phyloP scores from a whole-genome alignment of 37 sponge, comb jelly and placozoan genomes.

The Axinella damicornis region DNA sequence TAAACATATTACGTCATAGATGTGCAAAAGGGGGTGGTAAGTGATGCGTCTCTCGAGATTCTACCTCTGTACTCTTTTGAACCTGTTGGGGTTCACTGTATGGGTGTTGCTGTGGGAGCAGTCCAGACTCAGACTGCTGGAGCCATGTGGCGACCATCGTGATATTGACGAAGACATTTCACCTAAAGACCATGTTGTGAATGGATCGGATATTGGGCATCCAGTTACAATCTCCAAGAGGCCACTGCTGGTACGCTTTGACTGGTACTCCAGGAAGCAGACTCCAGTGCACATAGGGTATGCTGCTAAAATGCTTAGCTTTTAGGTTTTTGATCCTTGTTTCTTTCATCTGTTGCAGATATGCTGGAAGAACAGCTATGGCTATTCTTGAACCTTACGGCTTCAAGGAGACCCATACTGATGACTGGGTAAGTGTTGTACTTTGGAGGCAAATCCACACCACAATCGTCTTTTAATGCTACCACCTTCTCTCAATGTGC shows the following conservation, averaged over 20 bases:
- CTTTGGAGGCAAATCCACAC: neutral
- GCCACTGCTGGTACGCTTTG: constrained; percentile 84
- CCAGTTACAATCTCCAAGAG: constrained; percentile 61
- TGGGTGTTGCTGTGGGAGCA: too few relatives aligned
- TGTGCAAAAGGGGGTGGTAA: too few relatives aligned
- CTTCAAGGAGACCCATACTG: constrained; percentile 77
- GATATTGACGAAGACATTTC: too few relatives aligned
- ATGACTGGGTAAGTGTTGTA: constrained; percentile 83
- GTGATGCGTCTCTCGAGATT: neutral
- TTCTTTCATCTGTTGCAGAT: constrained; percentile 17
- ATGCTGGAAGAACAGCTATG: constrained; percentile 82
- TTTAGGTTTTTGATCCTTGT: neutral
- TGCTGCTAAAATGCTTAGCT: neutral
- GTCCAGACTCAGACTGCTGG: too few relatives aligned
- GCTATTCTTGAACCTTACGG: constrained; percentile 81
- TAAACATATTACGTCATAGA: neutral
- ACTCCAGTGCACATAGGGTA: constrained; percentile 84
- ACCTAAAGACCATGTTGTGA: too few relatives aligned
- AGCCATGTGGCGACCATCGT: too few relatives aligned
- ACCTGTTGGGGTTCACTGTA: neutral
- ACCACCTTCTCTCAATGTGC: neutral
- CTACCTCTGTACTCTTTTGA: neutral
- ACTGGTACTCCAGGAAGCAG: constrained; percentile 70
- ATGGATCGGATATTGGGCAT: constrained; percentile 32
- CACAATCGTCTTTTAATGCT: neutral